A percentile compares a stretch with the other conserved stretches of the same genome.
Evolutionary conservation across 2,888 invertebrate genomes (phyloP).

Genomic region (Drosophila subsilvestris): DNA sequence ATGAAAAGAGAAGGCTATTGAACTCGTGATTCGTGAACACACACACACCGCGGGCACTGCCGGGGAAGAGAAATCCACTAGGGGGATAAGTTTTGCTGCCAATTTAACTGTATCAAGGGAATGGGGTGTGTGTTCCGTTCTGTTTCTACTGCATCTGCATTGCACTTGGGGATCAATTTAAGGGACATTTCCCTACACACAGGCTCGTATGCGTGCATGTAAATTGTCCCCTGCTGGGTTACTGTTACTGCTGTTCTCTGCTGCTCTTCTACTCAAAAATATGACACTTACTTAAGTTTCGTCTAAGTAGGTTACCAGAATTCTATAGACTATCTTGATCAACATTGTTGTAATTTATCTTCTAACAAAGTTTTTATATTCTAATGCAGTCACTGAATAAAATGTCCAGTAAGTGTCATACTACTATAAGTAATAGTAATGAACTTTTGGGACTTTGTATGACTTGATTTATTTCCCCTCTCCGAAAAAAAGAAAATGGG

Average conservation of each 20-base stretch:
- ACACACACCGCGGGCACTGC: not conserved
- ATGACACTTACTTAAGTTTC: not conserved
- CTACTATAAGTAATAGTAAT: slow-evolving; percentile 7
- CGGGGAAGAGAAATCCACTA: not conserved
- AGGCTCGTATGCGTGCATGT: not conserved
- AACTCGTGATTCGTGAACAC: not conserved
- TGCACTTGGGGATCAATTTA: slow-evolving; percentile 44
- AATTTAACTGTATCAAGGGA: not conserved
- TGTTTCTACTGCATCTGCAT: slow-evolving; percentile 27
- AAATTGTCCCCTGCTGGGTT: not conserved
- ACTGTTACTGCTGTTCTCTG: not conserved
- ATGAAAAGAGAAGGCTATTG: slow-evolving; percentile 5
- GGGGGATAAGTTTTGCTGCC: not conserved
- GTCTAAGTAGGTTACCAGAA: not conserved
- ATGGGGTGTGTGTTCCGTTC: not conserved
- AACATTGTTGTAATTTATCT: not conserved
- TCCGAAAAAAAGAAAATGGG: slow-evolving; percentile 13
- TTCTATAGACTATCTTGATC: not conserved
- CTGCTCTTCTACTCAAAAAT: not conserved
- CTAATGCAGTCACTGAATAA: not conserved
- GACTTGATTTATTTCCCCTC: slow-evolving; percentile 1
- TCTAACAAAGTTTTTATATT: no score
- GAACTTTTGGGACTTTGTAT: slow-evolving; percentile 16
- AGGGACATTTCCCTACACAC: slow-evolving; percentile 24
- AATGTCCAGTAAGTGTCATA: not conserved